phyloP scores from a whole-genome alignment of 2,797 vertebrate species.

The Acridotheres tristis region DNA sequence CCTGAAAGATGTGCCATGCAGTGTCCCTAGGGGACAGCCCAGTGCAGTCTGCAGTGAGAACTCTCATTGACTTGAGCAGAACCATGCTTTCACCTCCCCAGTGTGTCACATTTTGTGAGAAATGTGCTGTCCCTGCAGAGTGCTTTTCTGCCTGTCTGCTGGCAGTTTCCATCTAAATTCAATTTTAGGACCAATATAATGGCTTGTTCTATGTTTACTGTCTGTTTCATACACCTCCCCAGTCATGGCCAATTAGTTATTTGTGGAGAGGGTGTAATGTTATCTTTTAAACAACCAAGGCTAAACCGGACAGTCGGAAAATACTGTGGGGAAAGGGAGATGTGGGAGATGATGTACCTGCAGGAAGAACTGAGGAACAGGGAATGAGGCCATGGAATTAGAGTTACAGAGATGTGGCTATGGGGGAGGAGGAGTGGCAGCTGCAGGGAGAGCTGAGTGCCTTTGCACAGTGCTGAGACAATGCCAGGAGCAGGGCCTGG shows the following conservation, averaged over 20 bases:
- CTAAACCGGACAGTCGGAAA: not conserved
- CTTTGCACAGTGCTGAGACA: not conserved
- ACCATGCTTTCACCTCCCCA: not conserved
- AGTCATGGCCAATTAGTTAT: not conserved
- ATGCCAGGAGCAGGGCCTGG: not conserved
- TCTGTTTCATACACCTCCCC: not conserved
- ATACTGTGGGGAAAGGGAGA: not conserved
- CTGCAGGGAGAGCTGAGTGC: not conserved
- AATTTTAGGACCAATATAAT: conserved; percentile 26
- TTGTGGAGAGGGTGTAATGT: not conserved
- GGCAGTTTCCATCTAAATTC: conserved; percentile 7
- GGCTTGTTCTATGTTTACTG: conserved; percentile 13
- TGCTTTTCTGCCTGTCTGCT: conserved; percentile 1
- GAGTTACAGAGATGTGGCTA: not conserved
- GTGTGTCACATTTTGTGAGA: not conserved
- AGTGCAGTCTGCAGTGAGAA: not conserved
- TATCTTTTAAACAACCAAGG: not conserved
- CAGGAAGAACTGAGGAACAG: not conserved
- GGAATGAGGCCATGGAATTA: not conserved
- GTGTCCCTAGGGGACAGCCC: not conserved
- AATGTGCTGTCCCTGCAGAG: conserved; percentile 15
- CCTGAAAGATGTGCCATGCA: not conserved
- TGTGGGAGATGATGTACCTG: not conserved
- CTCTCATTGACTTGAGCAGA: not conserved
- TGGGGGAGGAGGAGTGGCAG: not conserved